Conservation (phyloP, 2,113 vertebrate species). For the Ascaphus truei region DNA sequence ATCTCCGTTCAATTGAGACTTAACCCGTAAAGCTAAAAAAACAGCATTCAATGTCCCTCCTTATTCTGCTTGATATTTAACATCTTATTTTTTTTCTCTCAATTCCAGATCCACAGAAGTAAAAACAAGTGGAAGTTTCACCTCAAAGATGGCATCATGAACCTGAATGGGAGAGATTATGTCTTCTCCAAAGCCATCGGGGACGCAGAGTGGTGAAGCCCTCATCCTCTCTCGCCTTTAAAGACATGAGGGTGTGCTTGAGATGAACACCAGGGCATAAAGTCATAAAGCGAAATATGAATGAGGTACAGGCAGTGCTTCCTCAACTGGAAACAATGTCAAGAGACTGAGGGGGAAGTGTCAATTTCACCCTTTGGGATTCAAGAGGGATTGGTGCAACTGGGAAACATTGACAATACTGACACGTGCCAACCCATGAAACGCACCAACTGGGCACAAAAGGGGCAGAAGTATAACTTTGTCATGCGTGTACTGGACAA, state of each 20-base stretch:
- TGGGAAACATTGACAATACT: too few relatives aligned
- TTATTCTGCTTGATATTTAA: too few relatives aligned
- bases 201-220: conserved; percentile 93
- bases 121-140: conserved; percentile 99
- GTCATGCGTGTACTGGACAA: background rate
- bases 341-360: background rate
- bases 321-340: background rate
- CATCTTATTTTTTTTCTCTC: conserved; percentile 34
- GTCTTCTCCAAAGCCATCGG: conserved; percentile 99
- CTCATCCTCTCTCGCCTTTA: conserved; percentile 45
- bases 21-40: too few relatives aligned
- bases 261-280: too few relatives aligned
- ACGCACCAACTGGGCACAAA: too few relatives aligned
- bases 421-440: too few relatives aligned
- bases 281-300: too few relatives aligned
- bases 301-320: background rate
- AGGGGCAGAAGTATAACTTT: background rate
- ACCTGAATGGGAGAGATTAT: conserved; percentile 96
- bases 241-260: too few relatives aligned
- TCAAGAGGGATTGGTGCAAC: too few relatives aligned
- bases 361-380: background rate
- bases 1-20: too few relatives aligned
- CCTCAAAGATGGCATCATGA: conserved; percentile 99
- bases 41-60: too few relatives aligned
- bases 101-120: conserved; percentile 93